phyloP scores from a whole-genome alignment of 30 jellyfish, hydroid and myxozoan genomes.

The Mastigias papua region DNA sequence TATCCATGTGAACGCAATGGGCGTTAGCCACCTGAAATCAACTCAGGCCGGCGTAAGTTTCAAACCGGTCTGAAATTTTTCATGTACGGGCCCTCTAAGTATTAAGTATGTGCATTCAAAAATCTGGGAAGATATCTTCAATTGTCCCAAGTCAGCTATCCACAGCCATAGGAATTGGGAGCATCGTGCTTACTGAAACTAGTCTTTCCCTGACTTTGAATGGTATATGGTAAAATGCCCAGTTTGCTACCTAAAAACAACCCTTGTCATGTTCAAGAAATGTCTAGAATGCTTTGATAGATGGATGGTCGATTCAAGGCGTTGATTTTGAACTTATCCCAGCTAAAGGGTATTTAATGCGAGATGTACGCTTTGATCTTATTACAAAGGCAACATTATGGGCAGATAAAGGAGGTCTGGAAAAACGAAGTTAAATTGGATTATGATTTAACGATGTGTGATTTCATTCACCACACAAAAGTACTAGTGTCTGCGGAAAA shows the following conservation, averaged over 20 bases:
- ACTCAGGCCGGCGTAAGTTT: too few relatives aligned
- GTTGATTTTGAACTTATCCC: conserved; percentile 21
- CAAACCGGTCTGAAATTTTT: too few relatives aligned
- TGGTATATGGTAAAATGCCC: neutral
- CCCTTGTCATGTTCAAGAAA: neutral
- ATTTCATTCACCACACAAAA: conserved; percentile 26
- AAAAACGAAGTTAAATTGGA: conserved; percentile 33
- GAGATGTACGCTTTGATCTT: conserved; percentile 5
- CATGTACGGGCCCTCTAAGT: too few relatives aligned
- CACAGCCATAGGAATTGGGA: too few relatives aligned
- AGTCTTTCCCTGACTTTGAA: neutral
- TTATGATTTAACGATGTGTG: conserved; percentile 1
- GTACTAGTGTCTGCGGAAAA: conserved; percentile 56
- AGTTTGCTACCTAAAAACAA: neutral
- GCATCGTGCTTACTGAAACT: too few relatives aligned
- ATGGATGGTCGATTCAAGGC: conserved; percentile 8
- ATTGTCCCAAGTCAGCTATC: too few relatives aligned
- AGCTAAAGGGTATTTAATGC: conserved; percentile 11
- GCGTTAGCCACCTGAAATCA: too few relatives aligned
- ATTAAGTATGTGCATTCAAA: too few relatives aligned
- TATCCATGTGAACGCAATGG: too few relatives aligned
- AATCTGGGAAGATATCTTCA: too few relatives aligned
- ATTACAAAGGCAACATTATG: conserved; percentile 49
- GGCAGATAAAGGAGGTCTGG: conserved; percentile 35
- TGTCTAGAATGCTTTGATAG: conserved; percentile 2